These are phyloP conservation scores for Tauraco erythrolophus DNA, from an alignment of 2,113 vertebrate genomes.

Conservation along the genomic window DNA sequence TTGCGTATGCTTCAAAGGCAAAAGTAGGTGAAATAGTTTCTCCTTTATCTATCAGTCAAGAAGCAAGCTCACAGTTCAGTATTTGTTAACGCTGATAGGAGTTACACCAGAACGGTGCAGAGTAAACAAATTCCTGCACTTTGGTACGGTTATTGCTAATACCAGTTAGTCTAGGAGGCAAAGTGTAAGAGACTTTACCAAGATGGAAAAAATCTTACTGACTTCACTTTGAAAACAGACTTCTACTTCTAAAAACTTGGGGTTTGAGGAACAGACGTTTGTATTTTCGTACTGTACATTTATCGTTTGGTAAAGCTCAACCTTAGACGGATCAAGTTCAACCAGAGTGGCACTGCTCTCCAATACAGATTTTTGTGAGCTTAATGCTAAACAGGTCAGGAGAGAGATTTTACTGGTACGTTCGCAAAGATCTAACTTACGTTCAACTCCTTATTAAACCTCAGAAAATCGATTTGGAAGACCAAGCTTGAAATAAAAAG, in stretches of 20 bases:
- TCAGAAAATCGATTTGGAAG: neutral
- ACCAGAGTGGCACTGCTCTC: neutral
- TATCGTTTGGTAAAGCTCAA: neutral
- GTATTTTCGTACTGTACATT: neutral
- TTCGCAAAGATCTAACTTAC: neutral
- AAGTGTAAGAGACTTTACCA: neutral
- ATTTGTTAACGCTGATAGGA: neutral
- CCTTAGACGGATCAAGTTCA: neutral
- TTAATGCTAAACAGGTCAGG: neutral
- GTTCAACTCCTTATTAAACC: neutral
- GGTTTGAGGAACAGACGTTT: neutral
- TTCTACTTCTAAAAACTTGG: neutral
- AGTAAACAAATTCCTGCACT: neutral
- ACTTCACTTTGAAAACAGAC: neutral
- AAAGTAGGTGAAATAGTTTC: neutral
- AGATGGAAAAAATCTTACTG: neutral
- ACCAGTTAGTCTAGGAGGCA: neutral
- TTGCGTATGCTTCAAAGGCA: neutral
- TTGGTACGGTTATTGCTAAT: neutral
- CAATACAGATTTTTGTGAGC: neutral
- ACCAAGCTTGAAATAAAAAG: neutral
- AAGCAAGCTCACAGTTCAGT: neutral
- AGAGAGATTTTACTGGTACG: neutral
- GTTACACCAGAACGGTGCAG: neutral
- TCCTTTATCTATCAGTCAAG: neutral